Evolutionary conservation across 2,888 invertebrate genomes (phyloP), one percentile per base, ranked within the genome.

Genomic region (Drosophila limbata): DNA sequence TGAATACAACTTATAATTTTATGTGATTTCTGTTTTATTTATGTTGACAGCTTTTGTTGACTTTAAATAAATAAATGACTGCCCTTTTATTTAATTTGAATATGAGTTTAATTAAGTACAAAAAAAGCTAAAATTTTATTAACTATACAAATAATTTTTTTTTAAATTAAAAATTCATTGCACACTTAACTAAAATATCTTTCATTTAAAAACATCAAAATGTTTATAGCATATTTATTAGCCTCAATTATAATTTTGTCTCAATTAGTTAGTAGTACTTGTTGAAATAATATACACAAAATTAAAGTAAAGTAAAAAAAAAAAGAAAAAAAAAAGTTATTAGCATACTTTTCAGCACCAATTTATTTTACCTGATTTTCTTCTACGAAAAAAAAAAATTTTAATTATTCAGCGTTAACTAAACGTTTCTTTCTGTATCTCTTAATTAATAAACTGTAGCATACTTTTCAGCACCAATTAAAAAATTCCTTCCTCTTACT

Each of bases 381-480:
- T 25, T 6, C 3, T 5, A 25, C 25, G 5, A 25, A 6, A 25
- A 25, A 6, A 5, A 25, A 25, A 25, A 25, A 25, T 6, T 5
- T 25, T 5, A 25, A 25, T 25, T 25, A 25, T 25, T 25, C 28
- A 35, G 4, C 4, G 3, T 11, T 4, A 11, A 31, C 33, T 33
- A 11, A 35, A 35, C 1, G 13, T 35, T 35, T 4, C 1, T 35
- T 35, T 35, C 1, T 35, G 13, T 5, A 15, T 37, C n/a, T 37
- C 4, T n/a, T 5, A 37, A 37, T 5, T 4, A 17, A 48, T 10
- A 50, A 37, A 11, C 2, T 25, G 5, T 44, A 59, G 59, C 40
- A 50, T 42, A 42, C 33, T 60, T 60, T n/a, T 10, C 4, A 33
- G 57, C 11, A 11, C 5, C 13, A n/a, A 35, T 13, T 31, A n/a